These are phyloP conservation scores for Yponomeuta cagnagella DNA, from an alignment of 2,888 invertebrate genomes.

Conservation along the genomic window DNA sequence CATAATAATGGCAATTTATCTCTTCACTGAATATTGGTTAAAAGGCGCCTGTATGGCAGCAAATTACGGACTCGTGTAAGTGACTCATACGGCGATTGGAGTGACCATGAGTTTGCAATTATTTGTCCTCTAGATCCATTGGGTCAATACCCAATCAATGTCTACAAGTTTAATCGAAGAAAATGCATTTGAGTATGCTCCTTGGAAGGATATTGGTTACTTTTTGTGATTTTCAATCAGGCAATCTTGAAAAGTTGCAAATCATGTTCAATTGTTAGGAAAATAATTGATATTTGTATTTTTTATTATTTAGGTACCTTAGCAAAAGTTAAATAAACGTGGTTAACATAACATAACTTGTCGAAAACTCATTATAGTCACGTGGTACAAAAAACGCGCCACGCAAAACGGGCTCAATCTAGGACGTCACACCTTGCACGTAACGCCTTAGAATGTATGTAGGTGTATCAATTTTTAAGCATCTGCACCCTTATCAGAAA, in stretches of 20 bases:
- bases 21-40: not conserved
- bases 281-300: not conserved
- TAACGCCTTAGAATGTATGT: too few species aligned
- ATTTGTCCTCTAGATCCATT: not conserved
- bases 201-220: not conserved
- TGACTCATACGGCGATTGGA: not conserved
- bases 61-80: not conserved
- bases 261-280: not conserved
- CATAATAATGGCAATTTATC: not conserved
- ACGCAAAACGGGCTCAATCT: too few species aligned
- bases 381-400: too few species aligned
- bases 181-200: too few species aligned
- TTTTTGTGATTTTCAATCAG: not conserved
- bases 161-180: not conserved
- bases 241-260: not conserved
- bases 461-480: too few species aligned
- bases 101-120: not conserved
- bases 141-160: not conserved
- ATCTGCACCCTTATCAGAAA: too few species aligned
- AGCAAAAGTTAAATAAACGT: too few species aligned
- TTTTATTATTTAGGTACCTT: too few species aligned
- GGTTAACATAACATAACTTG: too few species aligned
- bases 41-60: not conserved
- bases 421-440: too few species aligned
- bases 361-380: too few species aligned